Base-by-base conservation (phyloP, 2,113 vertebrate species). In the Apaloderma vittatum region DNA sequence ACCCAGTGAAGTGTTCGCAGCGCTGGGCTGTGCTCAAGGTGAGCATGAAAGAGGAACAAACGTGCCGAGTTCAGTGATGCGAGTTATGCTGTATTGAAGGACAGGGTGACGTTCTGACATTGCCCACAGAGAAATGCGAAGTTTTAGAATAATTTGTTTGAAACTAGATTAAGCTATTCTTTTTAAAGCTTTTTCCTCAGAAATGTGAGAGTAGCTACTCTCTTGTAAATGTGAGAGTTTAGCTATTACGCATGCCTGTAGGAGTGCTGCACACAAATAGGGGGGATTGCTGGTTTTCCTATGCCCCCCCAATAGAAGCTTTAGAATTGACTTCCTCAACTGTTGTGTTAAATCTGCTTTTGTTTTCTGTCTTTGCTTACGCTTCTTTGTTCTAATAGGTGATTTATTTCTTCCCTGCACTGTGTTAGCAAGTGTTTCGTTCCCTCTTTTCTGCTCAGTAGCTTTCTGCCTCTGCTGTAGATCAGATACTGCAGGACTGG, bases 181-280 rank as follows among this genome's bases (percentile, higher is more conserved):
- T 81, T 30, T 72, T 24, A 32, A 86, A 75, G 43, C 32, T 23
- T 63, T 40, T 77, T 37, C 7, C 27, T 58, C 19, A 40, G 72
- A 17, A 93, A 43, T 45, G 22, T 0, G 3, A 65, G 46, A 20
- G 17, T 27, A 32, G 24, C 15, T 59, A 4, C 17, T 57, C 11
- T 27, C 11, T 15, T 48, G 40, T 48, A 52, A 34, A 29, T 46
- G 26, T 37, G 59, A n/a, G 55, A 58, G 57, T 49, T 82, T 10
- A 57, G 55, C 30, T 90, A 0, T 46, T 27, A 5, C 0, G 0
- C 11, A 32, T 86, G 59, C 19, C 49, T 68, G 34, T 55, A 51
- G 73, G 32, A n/a, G 9, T 67, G 48, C 24, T 32, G 57, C 15
- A 24, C 15, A 8, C 1, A 2, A 3, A 0, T 2, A 7, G 1